Percentiles rank a stretch among this genome's conserved stretches.
Evolutionary conservation across 2,888 invertebrate species (phyloP).

Genomic region (Automeris io): DNA sequence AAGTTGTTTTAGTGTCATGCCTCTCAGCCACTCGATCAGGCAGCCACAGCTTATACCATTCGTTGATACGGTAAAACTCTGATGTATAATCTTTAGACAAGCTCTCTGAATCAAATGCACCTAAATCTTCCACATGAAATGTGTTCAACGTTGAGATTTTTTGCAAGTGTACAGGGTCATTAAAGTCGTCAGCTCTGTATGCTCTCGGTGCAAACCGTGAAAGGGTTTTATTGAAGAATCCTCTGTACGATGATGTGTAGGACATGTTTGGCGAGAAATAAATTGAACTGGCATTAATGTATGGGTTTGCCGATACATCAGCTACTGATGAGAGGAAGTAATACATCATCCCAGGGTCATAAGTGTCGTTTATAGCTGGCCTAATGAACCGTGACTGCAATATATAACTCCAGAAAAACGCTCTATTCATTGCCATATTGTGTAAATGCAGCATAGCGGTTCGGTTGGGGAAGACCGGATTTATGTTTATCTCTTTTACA

Average conservation of each 20-base stretch:
- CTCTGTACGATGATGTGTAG: conserved; percentile 95
- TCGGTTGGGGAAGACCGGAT: conserved; percentile 95
- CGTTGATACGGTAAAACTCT: conserved; percentile 93
- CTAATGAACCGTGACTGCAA: conserved; percentile 93
- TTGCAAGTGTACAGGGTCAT: conserved; percentile 95
- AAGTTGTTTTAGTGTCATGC: conserved; percentile 94
- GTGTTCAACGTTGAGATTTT: conserved; percentile 97
- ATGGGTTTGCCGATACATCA: conserved; percentile 94
- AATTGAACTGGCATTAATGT: conserved; percentile 93
- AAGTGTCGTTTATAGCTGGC: conserved; percentile 93
- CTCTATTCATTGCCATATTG: conserved; percentile 96
- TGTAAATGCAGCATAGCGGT: conserved; percentile 95
- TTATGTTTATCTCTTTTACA: conserved; percentile 95
- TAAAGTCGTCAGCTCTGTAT: conserved; percentile 93
- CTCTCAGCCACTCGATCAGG: conserved; percentile 89
- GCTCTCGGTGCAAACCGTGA: conserved; percentile 96
- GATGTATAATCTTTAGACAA: conserved; percentile 92
- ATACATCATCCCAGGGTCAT: conserved; percentile 99
- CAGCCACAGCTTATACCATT: conserved; percentile 95
- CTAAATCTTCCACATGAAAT: conserved; percentile 90
- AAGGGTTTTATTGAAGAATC: conserved; percentile 97
- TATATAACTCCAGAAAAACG: conserved; percentile 97
- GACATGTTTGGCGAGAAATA: conserved; percentile 96
- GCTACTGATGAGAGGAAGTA: conserved; percentile 96
- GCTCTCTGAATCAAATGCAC: conserved; percentile 88